Conservation (phyloP, 2,113 vertebrate species). For the Dendrocopos noguchii region DNA sequence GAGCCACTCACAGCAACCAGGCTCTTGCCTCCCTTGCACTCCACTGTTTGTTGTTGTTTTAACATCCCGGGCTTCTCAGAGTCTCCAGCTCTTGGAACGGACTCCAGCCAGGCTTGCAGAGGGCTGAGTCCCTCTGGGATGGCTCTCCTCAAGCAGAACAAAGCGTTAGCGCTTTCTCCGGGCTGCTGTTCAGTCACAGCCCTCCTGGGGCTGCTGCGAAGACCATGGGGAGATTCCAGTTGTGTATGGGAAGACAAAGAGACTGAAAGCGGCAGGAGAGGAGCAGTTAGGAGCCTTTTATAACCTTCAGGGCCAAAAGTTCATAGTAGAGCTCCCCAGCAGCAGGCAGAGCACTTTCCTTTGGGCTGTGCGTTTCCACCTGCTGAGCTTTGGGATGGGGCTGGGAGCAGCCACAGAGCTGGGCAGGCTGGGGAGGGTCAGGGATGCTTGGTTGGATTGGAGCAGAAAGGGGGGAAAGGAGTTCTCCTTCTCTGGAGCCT, state of each 20-base stretch:
- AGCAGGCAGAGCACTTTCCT: neutral
- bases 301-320: neutral
- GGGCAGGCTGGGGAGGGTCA: neutral
- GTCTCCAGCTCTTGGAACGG: constrained; percentile 52
- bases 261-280: neutral
- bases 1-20: constrained; percentile 64
- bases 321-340: neutral
- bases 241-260: neutral
- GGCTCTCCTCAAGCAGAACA: constrained; percentile 34
- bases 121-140: constrained; percentile 60
- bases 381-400: neutral
- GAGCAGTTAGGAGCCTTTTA: neutral
- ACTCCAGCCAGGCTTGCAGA: constrained; percentile 50
- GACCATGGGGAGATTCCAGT: constrained; percentile 32
- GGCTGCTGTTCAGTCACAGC: constrained; percentile 43
- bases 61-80: constrained; percentile 45
- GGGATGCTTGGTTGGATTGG: neutral
- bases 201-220: constrained; percentile 11
- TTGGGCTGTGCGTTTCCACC: neutral
- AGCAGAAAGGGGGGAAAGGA: neutral
- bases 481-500: too few relatives aligned
- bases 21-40: constrained; percentile 56
- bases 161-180: constrained; percentile 47
- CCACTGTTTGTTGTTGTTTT: constrained; percentile 64
- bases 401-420: neutral